Conservation (phyloP, 2,888 invertebrate species). For the Pyrocoelia pectoralis region DNA sequence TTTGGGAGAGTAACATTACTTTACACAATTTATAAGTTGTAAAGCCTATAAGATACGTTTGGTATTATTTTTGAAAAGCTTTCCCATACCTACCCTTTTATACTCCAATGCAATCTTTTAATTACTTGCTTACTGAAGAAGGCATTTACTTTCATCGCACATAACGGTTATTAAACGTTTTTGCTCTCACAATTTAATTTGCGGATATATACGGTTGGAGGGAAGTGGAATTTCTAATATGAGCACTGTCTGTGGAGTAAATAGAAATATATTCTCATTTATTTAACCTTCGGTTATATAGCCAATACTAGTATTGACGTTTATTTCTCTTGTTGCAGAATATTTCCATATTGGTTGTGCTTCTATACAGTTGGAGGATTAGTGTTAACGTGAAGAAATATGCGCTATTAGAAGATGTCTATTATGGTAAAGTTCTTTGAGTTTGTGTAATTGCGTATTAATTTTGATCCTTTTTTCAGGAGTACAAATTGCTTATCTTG, state of each 20-base stretch:
- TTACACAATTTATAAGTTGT: no score
- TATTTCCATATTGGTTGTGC: slow-evolving; percentile 77
- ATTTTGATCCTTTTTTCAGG: slow-evolving; percentile 64
- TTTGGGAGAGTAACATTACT: no score
- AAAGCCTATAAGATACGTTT: no score
- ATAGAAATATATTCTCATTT: slow-evolving; percentile 12
- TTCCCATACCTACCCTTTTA: neutral
- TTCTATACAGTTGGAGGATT: slow-evolving; percentile 79
- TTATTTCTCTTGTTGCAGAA: slow-evolving; percentile 68
- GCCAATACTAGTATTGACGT: neutral
- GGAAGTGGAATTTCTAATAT: slow-evolving; percentile 22
- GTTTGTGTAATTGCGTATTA: neutral
- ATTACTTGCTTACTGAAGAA: slow-evolving; percentile 14
- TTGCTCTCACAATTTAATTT: slow-evolving; percentile 21
- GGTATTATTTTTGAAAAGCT: no score
- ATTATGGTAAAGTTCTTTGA: slow-evolving; percentile 70
- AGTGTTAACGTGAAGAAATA: slow-evolving; percentile 75
- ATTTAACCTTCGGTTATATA: neutral
- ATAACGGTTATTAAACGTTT: slow-evolving; percentile 24
- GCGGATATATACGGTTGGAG: slow-evolving; percentile 11
- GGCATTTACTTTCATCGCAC: slow-evolving; percentile 14
- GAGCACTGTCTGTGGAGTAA: neutral
- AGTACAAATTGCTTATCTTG: slow-evolving; percentile 82
- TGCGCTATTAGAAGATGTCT: slow-evolving; percentile 76
- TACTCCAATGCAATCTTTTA: slow-evolving; percentile 13